Conservation (phyloP, 2,797 vertebrate genomes). For the Anolis apletophallus region DNA sequence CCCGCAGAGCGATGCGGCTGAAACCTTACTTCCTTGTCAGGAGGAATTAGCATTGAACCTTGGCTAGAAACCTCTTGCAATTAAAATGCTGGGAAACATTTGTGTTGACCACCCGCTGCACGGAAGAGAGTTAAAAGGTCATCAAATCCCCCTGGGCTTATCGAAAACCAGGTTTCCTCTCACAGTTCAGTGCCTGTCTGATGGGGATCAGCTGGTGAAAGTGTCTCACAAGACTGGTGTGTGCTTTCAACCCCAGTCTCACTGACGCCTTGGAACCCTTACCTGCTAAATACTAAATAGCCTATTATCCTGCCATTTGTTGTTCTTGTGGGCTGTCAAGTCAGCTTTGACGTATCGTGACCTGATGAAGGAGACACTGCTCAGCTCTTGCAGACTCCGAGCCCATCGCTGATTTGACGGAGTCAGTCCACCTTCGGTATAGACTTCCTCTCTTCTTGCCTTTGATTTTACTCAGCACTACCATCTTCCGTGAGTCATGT, state of each 20-base stretch:
- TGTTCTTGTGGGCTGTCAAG: too few relatives aligned
- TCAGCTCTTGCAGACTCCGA: too few relatives aligned
- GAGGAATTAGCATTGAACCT: background rate
- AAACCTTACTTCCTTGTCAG: conserved; percentile 1
- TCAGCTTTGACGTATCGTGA: too few relatives aligned
- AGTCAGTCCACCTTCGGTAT: too few relatives aligned
- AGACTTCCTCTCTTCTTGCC: too few relatives aligned
- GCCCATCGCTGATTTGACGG: too few relatives aligned
- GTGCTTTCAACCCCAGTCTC: background rate
- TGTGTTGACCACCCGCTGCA: background rate
- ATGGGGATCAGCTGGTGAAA: background rate
- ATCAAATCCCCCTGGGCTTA: background rate
- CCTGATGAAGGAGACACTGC: too few relatives aligned
- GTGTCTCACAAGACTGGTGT: background rate
- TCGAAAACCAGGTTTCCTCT: background rate
- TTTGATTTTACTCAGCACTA: too few relatives aligned
- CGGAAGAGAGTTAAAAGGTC: conserved; percentile 23
- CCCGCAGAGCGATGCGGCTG: background rate
- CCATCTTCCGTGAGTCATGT: too few relatives aligned
- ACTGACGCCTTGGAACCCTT: background rate
- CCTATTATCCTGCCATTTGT: background rate
- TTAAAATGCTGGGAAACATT: background rate
- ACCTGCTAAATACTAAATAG: background rate
- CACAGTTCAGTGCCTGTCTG: background rate
- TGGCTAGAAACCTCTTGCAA: background rate